These are phyloP conservation scores for Erithacus rubecula DNA, from an alignment of 2,797 vertebrate genomes.

Conservation along the genomic window DNA sequence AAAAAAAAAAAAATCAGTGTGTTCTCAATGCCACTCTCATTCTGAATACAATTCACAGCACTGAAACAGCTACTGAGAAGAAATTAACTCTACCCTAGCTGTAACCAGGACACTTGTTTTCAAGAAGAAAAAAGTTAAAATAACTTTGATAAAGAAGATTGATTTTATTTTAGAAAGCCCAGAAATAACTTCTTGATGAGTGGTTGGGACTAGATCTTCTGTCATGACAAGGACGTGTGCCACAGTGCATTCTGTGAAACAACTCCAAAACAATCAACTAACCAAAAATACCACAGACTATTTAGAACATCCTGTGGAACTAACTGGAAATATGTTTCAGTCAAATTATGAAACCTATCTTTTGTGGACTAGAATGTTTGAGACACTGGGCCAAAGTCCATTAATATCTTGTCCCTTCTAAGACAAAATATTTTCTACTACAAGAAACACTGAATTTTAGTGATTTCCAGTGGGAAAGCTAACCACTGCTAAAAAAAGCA, in stretches of 20 bases:
- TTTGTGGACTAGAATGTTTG: background rate
- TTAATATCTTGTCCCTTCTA: background rate
- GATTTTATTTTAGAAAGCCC: background rate
- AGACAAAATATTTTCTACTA: background rate
- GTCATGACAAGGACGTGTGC: background rate
- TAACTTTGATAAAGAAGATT: background rate
- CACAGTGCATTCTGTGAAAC: background rate
- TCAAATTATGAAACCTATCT: background rate
- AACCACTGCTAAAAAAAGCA: background rate
- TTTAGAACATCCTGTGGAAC: background rate
- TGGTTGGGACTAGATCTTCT: background rate
- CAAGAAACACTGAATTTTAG: background rate
- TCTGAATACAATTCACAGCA: background rate
- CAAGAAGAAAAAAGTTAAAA: background rate
- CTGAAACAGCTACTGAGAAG: background rate
- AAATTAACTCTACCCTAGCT: background rate
- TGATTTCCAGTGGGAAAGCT: background rate
- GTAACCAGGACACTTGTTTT: background rate
- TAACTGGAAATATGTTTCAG: background rate
- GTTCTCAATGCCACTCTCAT: background rate
- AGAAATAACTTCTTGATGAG: background rate
- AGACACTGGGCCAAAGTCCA: background rate
- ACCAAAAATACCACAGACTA: background rate
- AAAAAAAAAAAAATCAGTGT: background rate
- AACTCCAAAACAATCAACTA: background rate